phyloP scores from a whole-genome alignment of 37 sponge, comb jelly and placozoan genomes.

The Amphimedon queenslandica region DNA sequence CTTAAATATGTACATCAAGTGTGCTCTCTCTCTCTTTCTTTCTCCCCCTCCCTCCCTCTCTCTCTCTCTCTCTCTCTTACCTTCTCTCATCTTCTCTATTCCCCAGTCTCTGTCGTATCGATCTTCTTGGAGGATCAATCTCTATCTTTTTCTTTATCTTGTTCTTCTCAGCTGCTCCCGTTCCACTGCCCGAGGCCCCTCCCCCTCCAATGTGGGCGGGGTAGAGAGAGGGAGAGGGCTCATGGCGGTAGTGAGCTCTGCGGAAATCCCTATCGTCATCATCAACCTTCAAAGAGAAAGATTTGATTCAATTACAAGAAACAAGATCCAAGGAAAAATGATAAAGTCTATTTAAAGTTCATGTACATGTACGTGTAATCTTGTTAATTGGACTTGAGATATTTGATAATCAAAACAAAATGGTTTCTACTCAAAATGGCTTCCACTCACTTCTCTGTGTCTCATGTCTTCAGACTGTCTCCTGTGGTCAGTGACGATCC shows the following conservation, averaged over 20 bases:
- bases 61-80: not conserved
- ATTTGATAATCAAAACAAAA: no score
- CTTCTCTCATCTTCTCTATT: slow-evolving; percentile 18
- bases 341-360: not conserved
- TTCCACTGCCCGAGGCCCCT: no score
- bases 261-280: slow-evolving; percentile 89
- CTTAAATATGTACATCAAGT: no score
- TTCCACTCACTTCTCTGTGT: slow-evolving; percentile 57
- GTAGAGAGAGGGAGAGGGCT: not conserved
- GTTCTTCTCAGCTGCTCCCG: no score
- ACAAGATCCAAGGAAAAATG: not conserved
- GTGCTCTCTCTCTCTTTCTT: no score
- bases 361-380: no score
- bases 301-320: no score
- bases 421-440: no score
- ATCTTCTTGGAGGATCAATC: slow-evolving; percentile 4
- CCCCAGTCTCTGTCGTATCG: slow-evolving; percentile 32
- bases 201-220: slow-evolving; percentile 3
- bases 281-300: slow-evolving; percentile 42
- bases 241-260: slow-evolving; percentile 28
- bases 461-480: slow-evolving; percentile 48
- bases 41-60: no score
- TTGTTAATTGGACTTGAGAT: no score
- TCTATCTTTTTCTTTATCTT: not conserved
- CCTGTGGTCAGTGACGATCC: not conserved